These are phyloP conservation scores for Benitochromis conjunctus DNA, from an alignment of 2,113 vertebrate species.

Conservation along the genomic window DNA sequence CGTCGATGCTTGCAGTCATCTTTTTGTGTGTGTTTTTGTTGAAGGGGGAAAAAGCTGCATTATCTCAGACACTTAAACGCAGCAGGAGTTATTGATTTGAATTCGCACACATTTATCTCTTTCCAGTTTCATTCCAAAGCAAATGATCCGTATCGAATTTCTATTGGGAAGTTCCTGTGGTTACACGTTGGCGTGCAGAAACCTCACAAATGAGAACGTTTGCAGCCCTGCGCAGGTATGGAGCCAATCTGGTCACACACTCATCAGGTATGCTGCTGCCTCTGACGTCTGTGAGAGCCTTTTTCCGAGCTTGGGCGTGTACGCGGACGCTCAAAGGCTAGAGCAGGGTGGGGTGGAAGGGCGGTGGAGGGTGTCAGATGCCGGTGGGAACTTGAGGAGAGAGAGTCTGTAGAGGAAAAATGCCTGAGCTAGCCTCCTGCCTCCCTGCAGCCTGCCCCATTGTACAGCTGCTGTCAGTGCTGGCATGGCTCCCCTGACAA, in stretches of 20 bases:
- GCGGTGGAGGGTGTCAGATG: not conserved
- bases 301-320: not conserved
- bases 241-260: slow-evolving; percentile 25
- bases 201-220: not conserved
- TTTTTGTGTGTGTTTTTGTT: not conserved
- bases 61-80: not conserved
- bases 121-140: slow-evolving; percentile 17
- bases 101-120: slow-evolving; percentile 27
- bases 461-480: slow-evolving; percentile 65
- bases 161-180: slow-evolving; percentile 3
- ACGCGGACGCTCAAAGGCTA: not conserved
- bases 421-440: slow-evolving; percentile 8
- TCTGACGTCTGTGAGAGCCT: not conserved
- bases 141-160: slow-evolving; percentile 51
- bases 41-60: not conserved
- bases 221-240: slow-evolving; percentile 2
- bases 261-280: slow-evolving; percentile 29
- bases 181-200: not conserved
- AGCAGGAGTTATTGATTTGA: slow-evolving; percentile 6
- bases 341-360: not conserved
- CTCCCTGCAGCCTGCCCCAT: slow-evolving; percentile 27
- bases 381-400: not conserved
- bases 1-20: not conserved
- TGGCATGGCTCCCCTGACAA: slow-evolving; percentile 70
- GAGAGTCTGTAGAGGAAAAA: not conserved